Evolutionary conservation across 2,888 invertebrate genomes (phyloP), one percentile per base, ranked within the genome.

Genomic region (Apamea monoglypha): DNA sequence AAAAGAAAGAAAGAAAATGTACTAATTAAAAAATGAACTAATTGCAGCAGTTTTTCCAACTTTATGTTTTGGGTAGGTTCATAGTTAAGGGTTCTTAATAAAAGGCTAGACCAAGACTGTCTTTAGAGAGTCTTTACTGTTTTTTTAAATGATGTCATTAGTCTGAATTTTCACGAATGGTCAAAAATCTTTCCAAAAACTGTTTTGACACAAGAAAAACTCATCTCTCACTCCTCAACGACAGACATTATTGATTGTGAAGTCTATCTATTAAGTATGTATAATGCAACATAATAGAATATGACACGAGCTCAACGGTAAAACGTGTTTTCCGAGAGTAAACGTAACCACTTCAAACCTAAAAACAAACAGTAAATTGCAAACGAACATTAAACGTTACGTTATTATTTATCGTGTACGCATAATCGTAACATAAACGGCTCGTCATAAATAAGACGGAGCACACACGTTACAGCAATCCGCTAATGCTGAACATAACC

Each of bases 351-450:
- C 59, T 59, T 70, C 40, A 70, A 50, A 32, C 16, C 36, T 29
- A 66, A 81, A 74, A 80, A 81, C 74, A 74, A 74, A 66, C 72
- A 64, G 63, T 84, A 84, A 84, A 84, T 77, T 67, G 64, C 76
- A 74, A 85, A 81, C 77, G 72, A 78, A 78, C 85, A 59, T 71
- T 71, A 70, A 74, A 85, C 44, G 63, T 85, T 77, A 72, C 82
- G 76, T 81, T 77, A 84, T 85, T 76, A 85, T 85, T 85, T 85
- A 84, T 80, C 36, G 63, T 44, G 25, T 76, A 59, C 73, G 61
- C 84, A 85, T 84, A 85, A 84, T 85, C 83, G 77, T 84, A 77
- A 81, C 85, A 84, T 86, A 76, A 86, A 80, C 70, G 75, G 50
- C 47, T 74, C 47, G 71, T 74, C 85, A 81, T 87, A 88, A 88